Base-by-base conservation (phyloP, 2,113 vertebrate species). In the Sus scrofa region DNA sequence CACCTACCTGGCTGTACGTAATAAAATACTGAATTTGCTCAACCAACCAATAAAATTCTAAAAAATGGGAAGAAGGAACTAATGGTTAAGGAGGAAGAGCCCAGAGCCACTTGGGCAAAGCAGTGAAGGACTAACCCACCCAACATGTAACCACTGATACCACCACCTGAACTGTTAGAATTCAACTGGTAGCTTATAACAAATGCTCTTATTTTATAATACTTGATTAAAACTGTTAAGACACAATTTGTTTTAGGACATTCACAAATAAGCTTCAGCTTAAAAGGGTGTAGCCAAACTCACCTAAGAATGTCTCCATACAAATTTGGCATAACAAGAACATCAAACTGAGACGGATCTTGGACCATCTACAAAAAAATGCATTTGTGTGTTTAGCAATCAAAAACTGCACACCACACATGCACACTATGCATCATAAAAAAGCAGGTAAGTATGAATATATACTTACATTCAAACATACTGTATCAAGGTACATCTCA, bases 401-500 rank as follows among this genome's bases (percentile, higher is more conserved):
- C 73, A 10, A 30, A 30, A 27, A 27, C 14, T 9, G 24, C 7
- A 19, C 6, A 77, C 27, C 62, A 27, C 12, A 27, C 0, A 7
- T 4, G 39, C 75, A 60, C 39, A 11, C 19, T 2, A 8, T 14
- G 30, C 68, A 77, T 13, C 16, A 24, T 62, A 87, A 79, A 77
- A 77, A 82, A 70, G 52, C 54, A 54, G 52, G 26, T 70, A 89
- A 92, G 89, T 75, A 9, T 39, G 50, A 12, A 44, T 0, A 44
- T 10, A 82, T 97, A 98, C 99, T 98, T 98, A 99, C 99, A 96
- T 99, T 99, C 86, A 99, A 98, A 97, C 99, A 99, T 39, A 99
- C 99, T 37, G 99, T 99, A 98, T 99, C 99, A 93, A 99, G 98
- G 96, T 99, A 99, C 99, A 99, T 99, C 98, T 99, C 99, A 74